Evolutionary conservation across 2,797 vertebrate genomes (phyloP).

Genomic region (Kryptolebias ocellatus): DNA sequence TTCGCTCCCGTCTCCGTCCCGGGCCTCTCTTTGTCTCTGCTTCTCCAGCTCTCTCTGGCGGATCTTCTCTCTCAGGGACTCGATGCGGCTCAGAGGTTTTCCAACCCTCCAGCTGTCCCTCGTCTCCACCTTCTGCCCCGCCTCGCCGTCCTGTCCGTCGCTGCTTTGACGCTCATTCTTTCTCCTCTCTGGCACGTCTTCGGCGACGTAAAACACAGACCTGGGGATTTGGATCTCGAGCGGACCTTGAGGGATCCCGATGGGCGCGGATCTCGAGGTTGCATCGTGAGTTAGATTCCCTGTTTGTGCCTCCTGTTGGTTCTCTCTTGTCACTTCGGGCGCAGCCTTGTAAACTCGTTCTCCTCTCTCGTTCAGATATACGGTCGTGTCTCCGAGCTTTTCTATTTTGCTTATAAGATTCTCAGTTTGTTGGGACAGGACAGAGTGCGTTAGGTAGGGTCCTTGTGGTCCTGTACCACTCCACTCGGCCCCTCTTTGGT

Average conservation of each 20-base stretch:
- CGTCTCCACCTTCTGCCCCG: constrained; percentile 56
- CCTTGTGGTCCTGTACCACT: constrained; percentile 32
- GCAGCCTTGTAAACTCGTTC: constrained; percentile 20
- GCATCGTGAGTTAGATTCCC: constrained; percentile 24
- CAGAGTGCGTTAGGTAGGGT: constrained; percentile 27
- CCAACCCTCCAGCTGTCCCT: constrained; percentile 77
- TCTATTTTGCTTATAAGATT: constrained; percentile 67
- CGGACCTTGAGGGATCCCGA: constrained; percentile 15
- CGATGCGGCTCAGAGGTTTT: constrained; percentile 76
- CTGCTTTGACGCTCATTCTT: constrained; percentile 25
- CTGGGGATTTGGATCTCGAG: constrained; percentile 74
- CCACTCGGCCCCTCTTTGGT: constrained; percentile 44
- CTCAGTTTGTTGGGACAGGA: constrained; percentile 65
- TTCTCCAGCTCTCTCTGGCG: constrained; percentile 68
- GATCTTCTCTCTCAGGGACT: constrained; percentile 80
- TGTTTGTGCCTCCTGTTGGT: constrained; percentile 19
- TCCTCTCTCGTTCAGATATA: constrained; percentile 45
- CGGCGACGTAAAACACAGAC: constrained; percentile 80
- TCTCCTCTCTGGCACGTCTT: constrained; percentile 60
- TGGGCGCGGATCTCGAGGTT: constrained; percentile 30
- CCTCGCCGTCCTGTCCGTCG: constrained; percentile 47
- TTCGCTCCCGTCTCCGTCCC: constrained; percentile 30
- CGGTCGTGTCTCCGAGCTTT: constrained; percentile 54
- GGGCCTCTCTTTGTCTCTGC: constrained; percentile 39
- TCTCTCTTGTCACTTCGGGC: constrained; percentile 32